A percentile compares a stretch with the other conserved stretches of the same genome.
phyloP scores from a whole-genome alignment of 1,140 invertebrate species.

The Micrasema longulum region DNA sequence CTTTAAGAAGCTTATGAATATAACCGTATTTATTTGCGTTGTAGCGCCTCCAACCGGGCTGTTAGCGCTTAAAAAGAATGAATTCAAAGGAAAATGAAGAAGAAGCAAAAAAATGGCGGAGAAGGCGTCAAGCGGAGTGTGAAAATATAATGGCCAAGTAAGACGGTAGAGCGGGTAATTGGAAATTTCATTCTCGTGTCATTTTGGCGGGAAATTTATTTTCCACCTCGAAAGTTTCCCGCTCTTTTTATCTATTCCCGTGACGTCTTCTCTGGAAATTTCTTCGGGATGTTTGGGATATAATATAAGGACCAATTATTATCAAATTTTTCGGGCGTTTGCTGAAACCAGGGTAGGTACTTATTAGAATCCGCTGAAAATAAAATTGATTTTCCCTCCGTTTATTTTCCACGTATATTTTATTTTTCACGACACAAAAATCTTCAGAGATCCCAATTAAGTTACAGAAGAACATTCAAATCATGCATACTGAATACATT shows the following conservation, averaged over 20 bases:
- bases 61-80: constrained; percentile 47
- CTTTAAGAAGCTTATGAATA: constrained; percentile 46
- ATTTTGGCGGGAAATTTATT: constrained; percentile 42
- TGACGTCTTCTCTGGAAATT: not conserved
- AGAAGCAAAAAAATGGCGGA: constrained; percentile 39
- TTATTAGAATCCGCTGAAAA: too few relatives aligned
- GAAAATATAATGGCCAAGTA: constrained; percentile 56
- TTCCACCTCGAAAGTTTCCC: constrained; percentile 23
- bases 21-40: constrained; percentile 51
- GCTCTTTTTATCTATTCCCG: constrained; percentile 26
- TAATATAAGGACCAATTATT: constrained; percentile 17
- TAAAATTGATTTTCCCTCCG: too few relatives aligned
- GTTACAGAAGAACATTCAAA: too few relatives aligned
- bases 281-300: constrained; percentile 3
- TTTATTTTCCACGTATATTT: too few relatives aligned
- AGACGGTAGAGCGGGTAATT: constrained; percentile 53
- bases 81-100: constrained; percentile 43
- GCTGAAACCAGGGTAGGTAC: not conserved
- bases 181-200: constrained; percentile 53
- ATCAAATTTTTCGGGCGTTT: not conserved
- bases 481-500: too few relatives aligned
- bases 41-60: constrained; percentile 45
- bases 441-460: too few relatives aligned
- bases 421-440: too few relatives aligned
- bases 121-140: constrained; percentile 49